Base-by-base conservation (phyloP, 2,888 invertebrate genomes). In the Lepas anatifera region DNA sequence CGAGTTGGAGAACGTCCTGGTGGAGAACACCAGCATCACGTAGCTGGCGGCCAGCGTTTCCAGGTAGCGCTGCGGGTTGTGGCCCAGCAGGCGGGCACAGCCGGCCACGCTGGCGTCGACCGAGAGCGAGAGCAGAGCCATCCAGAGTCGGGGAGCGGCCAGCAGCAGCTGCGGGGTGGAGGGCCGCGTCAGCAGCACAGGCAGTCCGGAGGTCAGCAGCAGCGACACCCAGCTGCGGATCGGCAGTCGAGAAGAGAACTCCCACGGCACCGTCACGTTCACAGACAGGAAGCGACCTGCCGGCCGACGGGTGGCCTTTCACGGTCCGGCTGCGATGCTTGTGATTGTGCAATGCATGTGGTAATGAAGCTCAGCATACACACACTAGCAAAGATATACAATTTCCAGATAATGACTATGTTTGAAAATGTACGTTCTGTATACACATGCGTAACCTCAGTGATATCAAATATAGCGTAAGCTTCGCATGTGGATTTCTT, bases 1-100 rank as follows among this genome's bases (percentile, higher is more conserved):
- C 10, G 90, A 85, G 78, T 96, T 96, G 4, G 95, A 91, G 79
- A 97, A 92, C 32, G 95, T 92, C 76, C 90, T 85, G 7, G 91
- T 90, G 41, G 88, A 87, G 78, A 89, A 95, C 3, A 90, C 86
- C 27, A 94, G 79, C 75, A 90, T 86, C 0, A 95, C 86, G 82
- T 92, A 94, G 0, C 95, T 95, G 77, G 89, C 91, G 13, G 91
- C 88, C 77, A 91, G 85, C 43, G 91, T 84, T 72, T 88, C 81
- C 3, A 93, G 80, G 71, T 89, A 84, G 18, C 72, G 69, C 70
- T 72, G 74, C 29, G 71, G 74, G 48, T 75, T 73, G 11, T 75
- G 70, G 58, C 73, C 74, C 58, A 76, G 74, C 35, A 74, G 70
- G n/a, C 72, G 71, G 37, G 78, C 77, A 18, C 93, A 88, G 80